A percentile compares a stretch with the other conserved stretches of the same genome.
Conservation (phyloP, 2,888 invertebrate genomes). For the Spodoptera exigua region DNA sequence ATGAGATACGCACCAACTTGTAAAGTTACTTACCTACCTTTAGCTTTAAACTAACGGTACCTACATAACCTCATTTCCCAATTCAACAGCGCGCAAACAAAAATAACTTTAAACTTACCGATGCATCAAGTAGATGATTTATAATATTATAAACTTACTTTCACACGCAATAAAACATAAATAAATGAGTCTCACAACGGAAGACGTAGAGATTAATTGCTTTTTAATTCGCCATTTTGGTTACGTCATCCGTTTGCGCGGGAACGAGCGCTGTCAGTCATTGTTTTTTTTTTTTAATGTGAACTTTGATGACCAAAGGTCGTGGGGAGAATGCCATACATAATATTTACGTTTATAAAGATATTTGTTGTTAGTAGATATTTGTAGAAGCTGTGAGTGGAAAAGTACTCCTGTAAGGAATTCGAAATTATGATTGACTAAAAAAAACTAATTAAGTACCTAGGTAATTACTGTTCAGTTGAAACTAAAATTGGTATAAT, state of each 20-base stretch:
- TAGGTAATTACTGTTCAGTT: too few relatives aligned
- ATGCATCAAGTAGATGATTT: slow-evolving; percentile 64
- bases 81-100: neutral
- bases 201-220: slow-evolving; percentile 80
- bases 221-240: slow-evolving; percentile 85
- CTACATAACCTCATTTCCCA: neutral
- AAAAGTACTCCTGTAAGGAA: too few relatives aligned
- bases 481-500: too few relatives aligned
- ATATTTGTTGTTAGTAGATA: neutral
- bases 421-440: too few relatives aligned
- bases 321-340: slow-evolving; percentile 18
- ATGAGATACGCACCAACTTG: too few relatives aligned
- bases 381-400: neutral
- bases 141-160: slow-evolving; percentile 75
- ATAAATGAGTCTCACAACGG: slow-evolving; percentile 65
- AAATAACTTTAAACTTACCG: slow-evolving; percentile 12
- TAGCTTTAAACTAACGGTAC: too few relatives aligned
- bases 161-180: slow-evolving; percentile 81
- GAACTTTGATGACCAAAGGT: slow-evolving; percentile 45
- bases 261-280: slow-evolving; percentile 43
- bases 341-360: slow-evolving; percentile 4
- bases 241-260: slow-evolving; percentile 67
- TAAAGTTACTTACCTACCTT: too few relatives aligned
- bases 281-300: slow-evolving; percentile 38
- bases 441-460: too few relatives aligned